Evolutionary conservation across 2,888 invertebrate species (phyloP).

Genomic region (Argyra leucocephala): DNA sequence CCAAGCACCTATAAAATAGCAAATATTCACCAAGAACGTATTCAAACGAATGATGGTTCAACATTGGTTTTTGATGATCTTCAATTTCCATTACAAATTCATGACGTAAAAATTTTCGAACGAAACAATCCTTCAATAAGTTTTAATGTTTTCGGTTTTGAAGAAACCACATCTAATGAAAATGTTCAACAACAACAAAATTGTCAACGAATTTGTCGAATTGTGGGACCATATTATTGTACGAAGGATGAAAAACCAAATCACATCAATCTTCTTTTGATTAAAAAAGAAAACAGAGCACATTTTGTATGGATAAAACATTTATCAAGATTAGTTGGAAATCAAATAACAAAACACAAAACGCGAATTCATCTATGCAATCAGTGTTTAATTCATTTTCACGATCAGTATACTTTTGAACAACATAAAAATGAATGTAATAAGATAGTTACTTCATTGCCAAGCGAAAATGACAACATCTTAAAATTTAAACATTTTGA

Average conservation of each 20-base stretch:
- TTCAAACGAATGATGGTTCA: too few relatives aligned
- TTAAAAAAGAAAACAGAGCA: too few relatives aligned
- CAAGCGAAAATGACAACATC: slow-evolving; percentile 22
- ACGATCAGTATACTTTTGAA: background rate
- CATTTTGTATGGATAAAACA: too few relatives aligned
- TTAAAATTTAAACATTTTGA: slow-evolving; percentile 22
- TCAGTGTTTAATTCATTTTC: background rate
- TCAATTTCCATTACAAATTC: background rate
- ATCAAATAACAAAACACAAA: too few relatives aligned
- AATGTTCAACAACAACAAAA: too few relatives aligned
- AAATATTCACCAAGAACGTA: too few relatives aligned
- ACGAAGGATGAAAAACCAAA: too few relatives aligned
- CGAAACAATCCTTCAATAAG: background rate
- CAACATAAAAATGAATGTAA: slow-evolving; percentile 3
- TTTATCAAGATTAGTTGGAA: too few relatives aligned
- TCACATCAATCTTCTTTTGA: too few relatives aligned
- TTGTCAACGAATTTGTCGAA: too few relatives aligned
- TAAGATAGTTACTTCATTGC: slow-evolving; percentile 18
- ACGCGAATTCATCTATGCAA: background rate
- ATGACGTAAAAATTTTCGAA: background rate
- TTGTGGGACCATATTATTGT: too few relatives aligned
- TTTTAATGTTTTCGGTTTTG: background rate
- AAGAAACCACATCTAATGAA: background rate
- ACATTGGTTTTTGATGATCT: background rate
- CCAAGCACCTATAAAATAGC: too few relatives aligned